phyloP scores from a whole-genome alignment of 2,888 invertebrate species.

The Poecilobothrus nobilitatus region DNA sequence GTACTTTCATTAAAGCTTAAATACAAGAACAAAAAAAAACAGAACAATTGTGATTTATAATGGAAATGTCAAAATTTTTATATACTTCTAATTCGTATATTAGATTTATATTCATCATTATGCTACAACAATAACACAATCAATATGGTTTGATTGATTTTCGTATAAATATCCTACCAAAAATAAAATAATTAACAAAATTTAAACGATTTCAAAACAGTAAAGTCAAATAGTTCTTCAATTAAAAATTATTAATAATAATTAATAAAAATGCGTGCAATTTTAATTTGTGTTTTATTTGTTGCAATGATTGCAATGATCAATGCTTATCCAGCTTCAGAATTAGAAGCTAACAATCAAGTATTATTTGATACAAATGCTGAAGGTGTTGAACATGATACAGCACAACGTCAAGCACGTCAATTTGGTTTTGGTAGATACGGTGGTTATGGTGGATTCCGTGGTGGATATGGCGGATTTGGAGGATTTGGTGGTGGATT shows the following conservation, averaged over 20 bases:
- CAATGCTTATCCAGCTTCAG: conserved; percentile 10
- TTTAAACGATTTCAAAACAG: not conserved
- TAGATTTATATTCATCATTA: no score
- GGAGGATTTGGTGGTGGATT: not conserved
- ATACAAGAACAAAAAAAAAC: no score
- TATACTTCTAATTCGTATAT: no score
- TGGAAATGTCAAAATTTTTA: no score
- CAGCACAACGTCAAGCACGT: not conserved
- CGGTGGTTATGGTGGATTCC: conserved; percentile 16
- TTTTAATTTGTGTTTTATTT: not conserved
- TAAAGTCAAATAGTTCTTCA: not conserved
- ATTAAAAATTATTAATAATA: not conserved
- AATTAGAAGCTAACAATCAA: not conserved
- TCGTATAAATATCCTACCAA: not conserved
- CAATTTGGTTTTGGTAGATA: conserved; percentile 10
- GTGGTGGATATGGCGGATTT: conserved; percentile 2
- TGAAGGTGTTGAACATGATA: not conserved
- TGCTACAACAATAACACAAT: no score
- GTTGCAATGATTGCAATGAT: conserved; percentile 9
- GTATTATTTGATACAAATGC: not conserved
- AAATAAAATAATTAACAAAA: not conserved
- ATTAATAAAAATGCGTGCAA: not conserved
- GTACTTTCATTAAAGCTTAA: no score
- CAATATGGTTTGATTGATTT: not conserved
- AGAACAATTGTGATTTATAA: no score